phyloP scores from a whole-genome alignment of 1,140 invertebrate species.

The Steinernema khuongi region DNA sequence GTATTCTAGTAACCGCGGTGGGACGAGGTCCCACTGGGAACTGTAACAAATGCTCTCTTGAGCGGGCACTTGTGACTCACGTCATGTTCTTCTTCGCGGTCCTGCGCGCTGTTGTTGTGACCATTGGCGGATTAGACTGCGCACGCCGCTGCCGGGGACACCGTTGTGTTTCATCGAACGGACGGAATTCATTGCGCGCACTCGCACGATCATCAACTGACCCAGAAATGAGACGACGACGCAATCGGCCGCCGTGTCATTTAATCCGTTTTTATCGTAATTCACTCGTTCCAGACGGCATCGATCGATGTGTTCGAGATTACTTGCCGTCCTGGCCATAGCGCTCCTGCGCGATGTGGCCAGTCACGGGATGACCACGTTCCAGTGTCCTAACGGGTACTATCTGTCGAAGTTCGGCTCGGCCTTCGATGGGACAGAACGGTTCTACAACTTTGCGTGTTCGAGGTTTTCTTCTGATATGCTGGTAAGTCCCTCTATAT shows the following conservation, averaged over 20 bases:
- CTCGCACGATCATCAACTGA: constrained; percentile 10
- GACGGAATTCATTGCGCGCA: not conserved
- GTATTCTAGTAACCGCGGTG: no score
- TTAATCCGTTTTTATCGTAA: constrained; percentile 8
- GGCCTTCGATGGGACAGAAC: constrained; percentile 46
- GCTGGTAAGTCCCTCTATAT: constrained; percentile 25
- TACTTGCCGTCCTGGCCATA: not conserved
- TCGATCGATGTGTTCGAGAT: not conserved
- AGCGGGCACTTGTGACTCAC: no score
- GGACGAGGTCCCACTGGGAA: no score
- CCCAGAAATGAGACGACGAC: not conserved
- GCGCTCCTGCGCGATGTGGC: not conserved
- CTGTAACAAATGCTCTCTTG: no score
- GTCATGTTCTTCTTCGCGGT: not conserved
- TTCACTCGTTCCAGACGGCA: not conserved
- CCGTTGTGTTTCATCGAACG: not conserved
- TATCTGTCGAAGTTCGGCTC: constrained; percentile 47
- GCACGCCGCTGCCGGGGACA: not conserved
- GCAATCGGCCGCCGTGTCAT: not conserved
- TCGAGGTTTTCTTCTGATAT: constrained; percentile 36
- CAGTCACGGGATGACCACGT: constrained; percentile 44
- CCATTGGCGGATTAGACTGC: no score
- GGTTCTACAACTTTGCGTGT: constrained; percentile 52
- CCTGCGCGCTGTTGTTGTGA: not conserved
- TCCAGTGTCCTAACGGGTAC: constrained; percentile 48